Evolutionary conservation across 2,113 vertebrate species (phyloP).

Genomic region (Spheniscus mendiculus): DNA sequence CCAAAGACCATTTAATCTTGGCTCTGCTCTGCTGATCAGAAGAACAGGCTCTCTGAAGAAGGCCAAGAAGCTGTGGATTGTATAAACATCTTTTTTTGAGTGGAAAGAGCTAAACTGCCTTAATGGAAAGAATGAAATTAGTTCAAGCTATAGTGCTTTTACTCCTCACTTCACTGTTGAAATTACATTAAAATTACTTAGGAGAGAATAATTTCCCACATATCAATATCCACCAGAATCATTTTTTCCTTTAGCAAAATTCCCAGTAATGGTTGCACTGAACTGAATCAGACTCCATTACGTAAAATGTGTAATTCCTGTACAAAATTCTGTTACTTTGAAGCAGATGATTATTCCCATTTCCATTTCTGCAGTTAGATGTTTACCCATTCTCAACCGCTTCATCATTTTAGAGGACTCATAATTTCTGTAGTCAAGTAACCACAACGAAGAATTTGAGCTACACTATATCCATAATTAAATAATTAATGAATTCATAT

Average conservation of each 20-base stretch:
- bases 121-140: constrained; percentile 9
- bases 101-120: background rate
- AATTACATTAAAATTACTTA: constrained; percentile 36
- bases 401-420: background rate
- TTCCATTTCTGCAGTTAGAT: background rate
- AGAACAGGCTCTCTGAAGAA: background rate
- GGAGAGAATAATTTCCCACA: background rate
- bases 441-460: background rate
- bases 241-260: constrained; percentile 9
- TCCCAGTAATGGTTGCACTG: background rate
- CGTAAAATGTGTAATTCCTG: background rate
- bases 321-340: constrained; percentile 11
- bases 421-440: background rate
- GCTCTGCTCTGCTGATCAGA: background rate
- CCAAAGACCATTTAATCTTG: background rate
- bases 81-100: background rate
- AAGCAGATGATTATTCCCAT: constrained; percentile 3
- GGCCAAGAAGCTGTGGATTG: background rate
- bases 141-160: background rate
- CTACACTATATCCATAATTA: background rate
- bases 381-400: background rate
- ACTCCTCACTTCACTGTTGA: background rate
- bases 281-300: background rate
- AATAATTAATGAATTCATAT: background rate
- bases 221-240: background rate